Evolutionary conservation across 2,888 invertebrate genomes (phyloP), one percentile per base, ranked within the genome.

Genomic region (Stenodema calcarata): DNA sequence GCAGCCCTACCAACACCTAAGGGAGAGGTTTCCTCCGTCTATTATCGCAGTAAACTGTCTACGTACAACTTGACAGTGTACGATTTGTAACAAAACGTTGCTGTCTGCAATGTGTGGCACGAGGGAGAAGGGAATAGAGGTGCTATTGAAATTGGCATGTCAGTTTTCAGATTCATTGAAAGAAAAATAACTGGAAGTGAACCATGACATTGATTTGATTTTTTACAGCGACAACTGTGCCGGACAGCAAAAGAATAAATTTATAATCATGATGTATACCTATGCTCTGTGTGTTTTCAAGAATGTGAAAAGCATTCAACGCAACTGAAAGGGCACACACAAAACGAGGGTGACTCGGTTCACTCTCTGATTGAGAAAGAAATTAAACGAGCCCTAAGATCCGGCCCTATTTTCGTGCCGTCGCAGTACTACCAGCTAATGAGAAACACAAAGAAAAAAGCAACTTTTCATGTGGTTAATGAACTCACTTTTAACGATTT

Each of bases 191-290:
- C 28, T 35, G n/a, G 70, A 54, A 27, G 14, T 14, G 16, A 41
- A 0, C 0, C 16, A 35, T 4, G 69, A 86, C 7, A 35, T 78
- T 16, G 86, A 88, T 4, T 14, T 88, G 3, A 78, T 42, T n/a
- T n/a, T n/a, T n/a, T n/a, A n/a, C n/a, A n/a, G n/a, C n/a, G n/a
- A n/a, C n/a, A n/a, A n/a, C n/a, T n/a, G 41, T 78, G 3, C 42
- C 41, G 4, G 89, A 2, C 89, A 89, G 78, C 78, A 78, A 18
- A 78, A 78, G 87, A 90, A 89, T 86, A 88, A 87, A 76, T 89
- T 87, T 81, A 88, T 89, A 28, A 70, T 89, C 18, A 70, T 87
- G 28, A 69, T 69, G 81, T 81, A 81, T 47, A 81, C 69, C 78
- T 85, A 78, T n/a, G 85, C 76, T 16, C 16, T 85, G 7, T 23